These are phyloP conservation scores for Drosophila obscura DNA, from an alignment of 1,140 invertebrate genomes.

Conservation along the genomic window DNA sequence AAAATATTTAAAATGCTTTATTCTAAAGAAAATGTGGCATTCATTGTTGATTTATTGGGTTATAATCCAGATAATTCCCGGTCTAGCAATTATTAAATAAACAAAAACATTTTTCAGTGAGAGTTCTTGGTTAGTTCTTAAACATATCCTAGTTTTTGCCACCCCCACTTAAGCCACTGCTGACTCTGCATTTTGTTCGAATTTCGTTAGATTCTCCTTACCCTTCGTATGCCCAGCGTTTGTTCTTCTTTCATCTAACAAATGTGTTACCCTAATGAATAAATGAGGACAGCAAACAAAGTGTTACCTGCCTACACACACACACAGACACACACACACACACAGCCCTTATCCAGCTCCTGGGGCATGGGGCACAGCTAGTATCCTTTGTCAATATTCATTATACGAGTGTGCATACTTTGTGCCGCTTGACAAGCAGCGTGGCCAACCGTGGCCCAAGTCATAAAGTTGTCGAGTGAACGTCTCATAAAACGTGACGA, in stretches of 20 bases:
- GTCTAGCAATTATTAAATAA: too few relatives aligned
- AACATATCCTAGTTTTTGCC: too few relatives aligned
- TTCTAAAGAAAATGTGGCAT: too few relatives aligned
- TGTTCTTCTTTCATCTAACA: neutral
- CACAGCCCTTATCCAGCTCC: neutral
- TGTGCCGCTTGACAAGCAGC: constrained; percentile 55
- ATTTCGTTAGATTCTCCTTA: too few relatives aligned
- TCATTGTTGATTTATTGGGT: too few relatives aligned
- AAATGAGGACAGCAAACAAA: constrained; percentile 36
- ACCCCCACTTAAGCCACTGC: too few relatives aligned
- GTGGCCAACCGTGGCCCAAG: constrained; percentile 36
- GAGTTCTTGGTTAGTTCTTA: too few relatives aligned
- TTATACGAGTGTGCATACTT: constrained; percentile 79
- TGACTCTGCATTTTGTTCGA: too few relatives aligned
- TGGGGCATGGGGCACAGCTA: neutral
- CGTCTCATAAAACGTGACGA: constrained; percentile 82
- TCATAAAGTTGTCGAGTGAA: constrained; percentile 77
- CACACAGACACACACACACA: neutral
- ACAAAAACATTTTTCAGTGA: too few relatives aligned
- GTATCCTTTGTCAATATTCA: constrained; percentile 81
- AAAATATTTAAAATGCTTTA: too few relatives aligned
- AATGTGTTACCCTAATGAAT: constrained; percentile 45
- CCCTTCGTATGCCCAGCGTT: too few relatives aligned
- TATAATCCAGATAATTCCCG: too few relatives aligned
- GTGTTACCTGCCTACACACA: constrained; percentile 8